These are phyloP conservation scores for Pseudococcus jackbeardsleyi DNA, from an alignment of 2,888 invertebrate species.

Conservation along the genomic window DNA sequence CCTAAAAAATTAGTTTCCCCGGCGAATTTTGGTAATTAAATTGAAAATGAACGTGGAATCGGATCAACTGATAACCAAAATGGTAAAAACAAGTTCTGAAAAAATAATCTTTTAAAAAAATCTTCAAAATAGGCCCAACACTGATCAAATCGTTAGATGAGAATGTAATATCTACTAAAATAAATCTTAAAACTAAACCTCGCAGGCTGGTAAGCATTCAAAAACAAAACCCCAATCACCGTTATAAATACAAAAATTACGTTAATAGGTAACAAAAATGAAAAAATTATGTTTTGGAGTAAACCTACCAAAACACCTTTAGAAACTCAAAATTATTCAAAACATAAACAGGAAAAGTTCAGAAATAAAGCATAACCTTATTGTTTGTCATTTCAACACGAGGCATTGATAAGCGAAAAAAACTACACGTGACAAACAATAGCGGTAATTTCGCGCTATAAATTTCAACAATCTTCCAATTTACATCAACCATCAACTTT, in stretches of 20 bases:
- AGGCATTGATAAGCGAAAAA: not conserved
- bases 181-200: not conserved
- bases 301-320: not conserved
- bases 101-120: too few species aligned
- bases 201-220: conserved; percentile 31
- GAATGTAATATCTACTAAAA: not conserved
- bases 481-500: not conserved
- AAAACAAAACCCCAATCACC: conserved; percentile 16
- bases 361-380: not conserved
- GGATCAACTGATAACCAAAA: too few species aligned
- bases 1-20: too few species aligned
- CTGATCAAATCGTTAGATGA: not conserved
- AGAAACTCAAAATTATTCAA: not conserved
- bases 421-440: conserved; percentile 19
- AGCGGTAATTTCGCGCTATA: not conserved
- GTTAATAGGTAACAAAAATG: not conserved
- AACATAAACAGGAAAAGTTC: conserved; percentile 41
- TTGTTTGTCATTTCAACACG: conserved; percentile 1
- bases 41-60: too few species aligned
- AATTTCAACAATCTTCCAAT: conserved; percentile 11
- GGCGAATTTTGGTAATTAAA: too few species aligned
- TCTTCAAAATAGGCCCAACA: not conserved
- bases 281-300: not conserved
- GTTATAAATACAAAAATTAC: not conserved
- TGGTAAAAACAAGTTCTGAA: too few species aligned